Percentiles rank a stretch among this genome's conserved stretches.
Evolutionary conservation across 2,888 invertebrate genomes (phyloP).

Genomic region (Eupithecia inturbata): DNA sequence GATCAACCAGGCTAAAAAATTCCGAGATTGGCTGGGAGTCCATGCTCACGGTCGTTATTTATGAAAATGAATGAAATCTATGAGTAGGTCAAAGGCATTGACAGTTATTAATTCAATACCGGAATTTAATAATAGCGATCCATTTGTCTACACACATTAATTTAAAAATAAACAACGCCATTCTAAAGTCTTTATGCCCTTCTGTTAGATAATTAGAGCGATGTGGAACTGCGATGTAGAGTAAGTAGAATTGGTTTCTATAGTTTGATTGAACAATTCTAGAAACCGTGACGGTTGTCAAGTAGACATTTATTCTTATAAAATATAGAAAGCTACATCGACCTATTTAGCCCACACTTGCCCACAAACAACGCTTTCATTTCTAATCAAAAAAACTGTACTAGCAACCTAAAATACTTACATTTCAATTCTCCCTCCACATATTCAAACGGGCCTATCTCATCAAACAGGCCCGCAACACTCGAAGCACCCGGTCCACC

Average conservation of each 20-base stretch:
- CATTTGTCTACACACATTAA: not conserved
- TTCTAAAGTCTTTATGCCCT: not conserved
- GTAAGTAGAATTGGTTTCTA: no score
- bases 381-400: no score
- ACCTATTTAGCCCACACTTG: no score
- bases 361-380: not conserved
- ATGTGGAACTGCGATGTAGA: no score
- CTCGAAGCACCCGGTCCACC: slow-evolving; percentile 93
- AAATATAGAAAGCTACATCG: no score
- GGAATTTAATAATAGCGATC: not conserved
- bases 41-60: not conserved
- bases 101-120: not conserved
- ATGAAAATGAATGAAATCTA: no score
- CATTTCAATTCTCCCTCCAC: slow-evolving; percentile 52
- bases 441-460: slow-evolving; percentile 71
- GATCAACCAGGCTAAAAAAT: not conserved
- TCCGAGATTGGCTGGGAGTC: not conserved
- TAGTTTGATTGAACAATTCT: not conserved
- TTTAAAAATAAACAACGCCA: not conserved
- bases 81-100: not conserved
- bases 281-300: not conserved
- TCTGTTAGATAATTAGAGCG: not conserved
- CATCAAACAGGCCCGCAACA: slow-evolving; percentile 67
- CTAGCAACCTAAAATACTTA: slow-evolving; percentile 51
- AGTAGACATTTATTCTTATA: no score